These are phyloP conservation scores for Drosophila atripex DNA, from an alignment of 2,888 invertebrate genomes.

Conservation along the genomic window DNA sequence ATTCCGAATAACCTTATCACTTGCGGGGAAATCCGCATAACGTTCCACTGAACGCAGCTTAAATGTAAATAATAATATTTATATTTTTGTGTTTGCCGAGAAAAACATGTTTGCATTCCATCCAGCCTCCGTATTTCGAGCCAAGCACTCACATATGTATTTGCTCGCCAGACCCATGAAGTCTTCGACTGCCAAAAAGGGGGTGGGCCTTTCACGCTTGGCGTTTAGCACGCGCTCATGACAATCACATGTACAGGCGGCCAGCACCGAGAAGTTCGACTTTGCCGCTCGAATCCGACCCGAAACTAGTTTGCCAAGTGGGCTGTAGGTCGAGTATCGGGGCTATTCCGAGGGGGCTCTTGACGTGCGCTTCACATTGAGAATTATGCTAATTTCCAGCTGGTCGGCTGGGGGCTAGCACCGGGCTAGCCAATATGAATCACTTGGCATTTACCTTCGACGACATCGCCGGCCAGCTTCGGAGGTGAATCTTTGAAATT, in stretches of 20 bases:
- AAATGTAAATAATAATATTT: slow-evolving; percentile 29
- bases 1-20: neutral
- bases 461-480: slow-evolving; percentile 56
- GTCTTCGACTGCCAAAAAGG: neutral
- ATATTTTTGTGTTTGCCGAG: slow-evolving; percentile 32
- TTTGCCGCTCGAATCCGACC: slow-evolving; percentile 19
- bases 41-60: slow-evolving; percentile 19
- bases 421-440: slow-evolving; percentile 56
- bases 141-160: too few species aligned
- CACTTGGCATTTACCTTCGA: slow-evolving; percentile 62
- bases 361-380: slow-evolving; percentile 51
- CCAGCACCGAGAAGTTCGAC: slow-evolving; percentile 23
- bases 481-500: slow-evolving; percentile 46
- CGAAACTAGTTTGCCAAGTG: slow-evolving; percentile 55
- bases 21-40: slow-evolving; percentile 34
- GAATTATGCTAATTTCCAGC: slow-evolving; percentile 69
- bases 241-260: slow-evolving; percentile 65
- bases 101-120: slow-evolving; percentile 25
- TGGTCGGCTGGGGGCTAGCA: slow-evolving; percentile 62
- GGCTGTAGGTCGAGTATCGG: slow-evolving; percentile 24
- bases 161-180: slow-evolving; percentile 2
- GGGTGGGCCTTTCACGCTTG: slow-evolving; percentile 12
- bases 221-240: slow-evolving; percentile 56
- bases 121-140: neutral
- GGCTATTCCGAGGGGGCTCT: slow-evolving; percentile 42